Evolutionary conservation across 2,888 invertebrate genomes (phyloP).

Genomic region (Iphiclides podalirius): DNA sequence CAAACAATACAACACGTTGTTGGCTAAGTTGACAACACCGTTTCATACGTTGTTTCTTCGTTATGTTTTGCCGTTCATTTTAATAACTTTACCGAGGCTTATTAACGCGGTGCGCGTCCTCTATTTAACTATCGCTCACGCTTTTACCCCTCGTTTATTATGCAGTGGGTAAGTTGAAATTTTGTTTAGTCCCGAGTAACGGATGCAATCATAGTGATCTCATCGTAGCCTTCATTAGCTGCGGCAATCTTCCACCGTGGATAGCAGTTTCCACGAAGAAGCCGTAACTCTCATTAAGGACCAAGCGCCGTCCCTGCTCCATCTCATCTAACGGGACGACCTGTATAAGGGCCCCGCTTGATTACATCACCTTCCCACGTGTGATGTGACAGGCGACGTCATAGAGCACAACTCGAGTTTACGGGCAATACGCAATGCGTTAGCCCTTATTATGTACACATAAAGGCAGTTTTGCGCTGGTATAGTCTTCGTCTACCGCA

Average conservation of each 20-base stretch:
- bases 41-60: too few relatives aligned
- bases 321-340: slow-evolving; percentile 37
- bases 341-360: slow-evolving; percentile 33
- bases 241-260: too few relatives aligned
- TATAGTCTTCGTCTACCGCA: slow-evolving; percentile 4
- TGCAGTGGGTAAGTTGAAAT: too few relatives aligned
- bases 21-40: neutral
- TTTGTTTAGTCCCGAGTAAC: too few relatives aligned
- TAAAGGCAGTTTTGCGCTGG: slow-evolving; percentile 4
- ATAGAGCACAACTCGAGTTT: slow-evolving; percentile 5
- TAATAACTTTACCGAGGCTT: too few relatives aligned
- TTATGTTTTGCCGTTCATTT: too few relatives aligned
- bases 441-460: neutral
- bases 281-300: too few relatives aligned
- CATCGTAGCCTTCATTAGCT: slow-evolving; percentile 1
- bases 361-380: slow-evolving; percentile 31
- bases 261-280: slow-evolving; percentile 22
- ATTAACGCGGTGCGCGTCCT: too few relatives aligned
- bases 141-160: too few relatives aligned
- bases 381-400: slow-evolving; percentile 25
- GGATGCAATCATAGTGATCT: too few relatives aligned
- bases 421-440: slow-evolving; percentile 3
- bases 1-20: neutral
- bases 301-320: slow-evolving; percentile 28
- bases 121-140: too few relatives aligned